Evolutionary conservation across 2,797 vertebrate genomes (phyloP).

Genomic region (Macroramphosus scolopax): DNA sequence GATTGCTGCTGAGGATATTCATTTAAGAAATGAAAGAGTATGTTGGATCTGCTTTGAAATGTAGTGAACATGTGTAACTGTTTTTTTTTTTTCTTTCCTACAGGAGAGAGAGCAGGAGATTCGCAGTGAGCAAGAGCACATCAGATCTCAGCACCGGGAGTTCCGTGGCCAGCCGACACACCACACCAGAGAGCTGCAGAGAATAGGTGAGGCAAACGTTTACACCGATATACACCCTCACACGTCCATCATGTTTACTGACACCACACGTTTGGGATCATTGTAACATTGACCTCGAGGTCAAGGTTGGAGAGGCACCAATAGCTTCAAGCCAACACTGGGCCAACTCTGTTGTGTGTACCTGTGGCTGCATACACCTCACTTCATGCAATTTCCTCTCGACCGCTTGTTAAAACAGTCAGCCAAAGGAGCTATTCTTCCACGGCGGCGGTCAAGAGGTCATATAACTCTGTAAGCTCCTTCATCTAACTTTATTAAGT

Average conservation of each 20-base stretch:
- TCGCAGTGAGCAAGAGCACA: conserved; percentile 60
- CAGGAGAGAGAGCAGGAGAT: conserved; percentile 71
- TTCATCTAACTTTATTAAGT: conserved; percentile 63
- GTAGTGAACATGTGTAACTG: conserved; percentile 4
- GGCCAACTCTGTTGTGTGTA: conserved; percentile 44
- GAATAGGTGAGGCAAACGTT: conserved; percentile 53
- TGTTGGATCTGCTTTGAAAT: conserved; percentile 16
- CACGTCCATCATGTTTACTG: conserved; percentile 11
- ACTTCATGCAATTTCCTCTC: conserved; percentile 54
- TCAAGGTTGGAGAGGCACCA: conserved; percentile 28
- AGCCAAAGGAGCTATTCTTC: conserved; percentile 59
- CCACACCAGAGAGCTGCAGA: conserved; percentile 62
- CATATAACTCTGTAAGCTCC: conserved; percentile 50
- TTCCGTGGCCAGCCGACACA: conserved; percentile 53
- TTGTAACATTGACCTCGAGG: conserved; percentile 39
- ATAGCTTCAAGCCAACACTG: conserved; percentile 43
- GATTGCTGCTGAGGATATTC: not conserved
- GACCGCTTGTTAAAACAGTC: conserved; percentile 51
- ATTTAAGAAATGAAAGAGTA: conserved; percentile 6
- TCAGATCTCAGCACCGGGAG: conserved; percentile 63
- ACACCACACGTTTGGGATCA: conserved; percentile 5
- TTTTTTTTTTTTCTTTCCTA: not conserved
- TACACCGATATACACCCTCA: conserved; percentile 1
- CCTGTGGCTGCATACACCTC: conserved; percentile 23
- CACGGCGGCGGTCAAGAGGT: conserved; percentile 53